A percentile compares a stretch with the other conserved stretches of the same genome.
These are phyloP conservation scores for Leucozona laternaria DNA, from an alignment of 2,888 invertebrate species.

Conservation along the genomic window DNA sequence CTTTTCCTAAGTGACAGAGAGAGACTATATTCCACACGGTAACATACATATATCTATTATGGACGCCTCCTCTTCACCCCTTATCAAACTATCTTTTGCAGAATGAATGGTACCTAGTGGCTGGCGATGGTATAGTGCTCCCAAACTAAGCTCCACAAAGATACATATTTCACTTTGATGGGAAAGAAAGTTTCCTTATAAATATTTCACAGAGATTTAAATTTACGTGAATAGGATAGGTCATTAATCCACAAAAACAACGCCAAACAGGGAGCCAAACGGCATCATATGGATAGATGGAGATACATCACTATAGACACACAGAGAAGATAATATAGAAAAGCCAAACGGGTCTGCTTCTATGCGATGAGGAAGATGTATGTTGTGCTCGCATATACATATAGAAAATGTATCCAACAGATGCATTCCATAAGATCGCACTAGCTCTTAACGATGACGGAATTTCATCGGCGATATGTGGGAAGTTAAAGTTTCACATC, in stretches of 20 bases:
- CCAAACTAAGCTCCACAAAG: slow-evolving; percentile 4
- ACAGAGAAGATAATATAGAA: background rate
- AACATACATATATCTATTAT: background rate
- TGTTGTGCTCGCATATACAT: background rate
- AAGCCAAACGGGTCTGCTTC: slow-evolving; percentile 48
- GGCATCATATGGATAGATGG: background rate
- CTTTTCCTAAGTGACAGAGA: slow-evolving; percentile 37
- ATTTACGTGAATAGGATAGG: slow-evolving; percentile 74
- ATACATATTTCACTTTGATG: slow-evolving; percentile 32
- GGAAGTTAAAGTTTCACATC: slow-evolving; percentile 67
- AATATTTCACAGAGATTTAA: slow-evolving; percentile 59
- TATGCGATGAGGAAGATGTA: slow-evolving; percentile 52
- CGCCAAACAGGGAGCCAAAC: slow-evolving; percentile 38
- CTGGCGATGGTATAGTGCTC: background rate
- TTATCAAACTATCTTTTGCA: slow-evolving; percentile 7
- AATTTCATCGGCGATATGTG: slow-evolving; percentile 54
- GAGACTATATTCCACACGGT: slow-evolving; percentile 1
- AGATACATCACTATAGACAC: background rate
- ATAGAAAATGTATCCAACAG: slow-evolving; percentile 42
- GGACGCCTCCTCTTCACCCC: background rate
- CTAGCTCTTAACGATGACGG: slow-evolving; percentile 18
- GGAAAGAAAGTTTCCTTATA: slow-evolving; percentile 72
- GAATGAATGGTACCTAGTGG: slow-evolving; percentile 14
- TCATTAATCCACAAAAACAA: slow-evolving; percentile 73
- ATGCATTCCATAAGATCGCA: slow-evolving; percentile 67